Conservation (phyloP, 2,797 vertebrate species). For the Schizopygopsis malacanthus region DNA sequence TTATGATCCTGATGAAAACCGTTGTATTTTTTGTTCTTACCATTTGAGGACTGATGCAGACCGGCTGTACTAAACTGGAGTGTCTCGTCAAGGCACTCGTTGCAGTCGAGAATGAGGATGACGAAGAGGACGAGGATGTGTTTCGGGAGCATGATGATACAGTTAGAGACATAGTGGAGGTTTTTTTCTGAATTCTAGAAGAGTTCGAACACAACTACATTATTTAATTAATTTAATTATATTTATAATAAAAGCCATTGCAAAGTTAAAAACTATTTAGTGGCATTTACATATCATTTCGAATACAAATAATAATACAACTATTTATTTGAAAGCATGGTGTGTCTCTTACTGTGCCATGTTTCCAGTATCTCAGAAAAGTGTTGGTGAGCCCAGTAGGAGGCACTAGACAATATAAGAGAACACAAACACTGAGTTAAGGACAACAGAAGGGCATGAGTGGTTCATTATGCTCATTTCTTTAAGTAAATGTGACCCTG, state of each 20-base stretch:
- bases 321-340: background rate
- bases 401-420: constrained; percentile 8
- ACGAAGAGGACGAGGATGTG: constrained; percentile 60
- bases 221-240: background rate
- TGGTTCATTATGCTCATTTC: background rate
- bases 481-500: background rate
- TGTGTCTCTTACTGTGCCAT: constrained; percentile 78
- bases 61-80: constrained; percentile 76
- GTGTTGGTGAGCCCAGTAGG: constrained; percentile 38
- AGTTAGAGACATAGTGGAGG: constrained; percentile 80
- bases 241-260: no score
- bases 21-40: constrained; percentile 55
- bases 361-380: constrained; percentile 68
- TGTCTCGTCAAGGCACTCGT: constrained; percentile 57
- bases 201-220: background rate
- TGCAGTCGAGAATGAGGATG: constrained; percentile 66
- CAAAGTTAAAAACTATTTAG: background rate
- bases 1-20: background rate
- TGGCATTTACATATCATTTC: background rate
- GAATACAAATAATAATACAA: background rate
- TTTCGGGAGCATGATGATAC: constrained; percentile 77
- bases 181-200: constrained; percentile 78
- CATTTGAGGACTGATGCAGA: constrained; percentile 70
- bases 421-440: background rate
- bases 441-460: background rate